Base-by-base conservation (phyloP, 1,140 invertebrate genomes). In the Macrobrachium nipponense region DNA sequence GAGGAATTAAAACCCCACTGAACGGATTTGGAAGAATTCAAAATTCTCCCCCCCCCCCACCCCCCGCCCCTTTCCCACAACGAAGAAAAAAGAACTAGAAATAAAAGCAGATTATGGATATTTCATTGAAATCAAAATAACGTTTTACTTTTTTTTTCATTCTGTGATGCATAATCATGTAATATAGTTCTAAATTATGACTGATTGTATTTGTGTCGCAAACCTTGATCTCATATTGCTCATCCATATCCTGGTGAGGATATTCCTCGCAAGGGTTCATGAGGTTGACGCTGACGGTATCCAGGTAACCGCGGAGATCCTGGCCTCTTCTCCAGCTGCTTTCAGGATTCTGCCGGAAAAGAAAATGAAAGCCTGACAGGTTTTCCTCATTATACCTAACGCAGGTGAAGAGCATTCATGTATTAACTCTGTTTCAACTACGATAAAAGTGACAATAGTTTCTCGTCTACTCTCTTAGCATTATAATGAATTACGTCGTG, bases 191-290 rank as follows among this genome's bases (percentile, higher is more conserved):
- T 36, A 36, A 4, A 36, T n/a, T n/a, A 36, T 36, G 27, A n/a
- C n/a, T 36, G 27, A 36, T 36, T 36, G 43, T 20, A 23, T 23
- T 20, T 14, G 18, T 7, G 8, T 62, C 3, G 36, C 76, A 51
- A 62, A 77, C 79, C 87, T 87, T 88, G 23, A 89, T 93, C 93
- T 93, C 92, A 95, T 95, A 96, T 87, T 92, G 92, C 91, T 96
- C 95, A 90, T 94, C 92, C 94, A 95, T 95, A 12, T 92, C 86
- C n/a, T 93, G 90, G 86, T 93, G 89, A 0, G 95, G 95, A 80
- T 92, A 92, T 2, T 92, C 90, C 75, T 92, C 91, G 89, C 94
- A 96, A 3, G 91, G 90, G 17, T 90, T 89, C 23, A 90, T 91
- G 17, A 95, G 89, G 20, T 92, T 89, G n/a, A 95, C 90, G 2